Evolutionary conservation across 2,113 vertebrate genomes (phyloP).

Genomic region (Chaenocephalus aceratus): DNA sequence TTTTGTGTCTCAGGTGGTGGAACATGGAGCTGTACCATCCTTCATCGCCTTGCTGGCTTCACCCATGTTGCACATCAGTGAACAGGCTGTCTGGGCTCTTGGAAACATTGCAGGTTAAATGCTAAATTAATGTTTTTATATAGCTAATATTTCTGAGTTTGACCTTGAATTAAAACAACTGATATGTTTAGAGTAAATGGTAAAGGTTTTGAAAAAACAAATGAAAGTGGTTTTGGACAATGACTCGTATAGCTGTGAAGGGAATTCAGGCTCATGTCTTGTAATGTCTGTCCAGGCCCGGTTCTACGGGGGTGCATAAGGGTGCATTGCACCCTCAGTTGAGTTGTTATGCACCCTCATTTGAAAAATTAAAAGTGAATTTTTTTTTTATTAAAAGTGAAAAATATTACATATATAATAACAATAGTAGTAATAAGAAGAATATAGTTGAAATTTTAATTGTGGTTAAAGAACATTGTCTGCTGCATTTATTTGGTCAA

Average conservation of each 20-base stretch:
- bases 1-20: conserved; percentile 83
- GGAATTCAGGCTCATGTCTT: not conserved
- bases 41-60: conserved; percentile 89
- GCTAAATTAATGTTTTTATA: not conserved
- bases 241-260: not conserved
- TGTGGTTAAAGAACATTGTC: too few species aligned
- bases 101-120: conserved; percentile 93
- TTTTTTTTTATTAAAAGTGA: too few species aligned
- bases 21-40: conserved; percentile 88
- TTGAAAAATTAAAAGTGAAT: too few species aligned
- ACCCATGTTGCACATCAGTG: conserved; percentile 88
- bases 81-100: conserved; percentile 94
- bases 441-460: too few species aligned
- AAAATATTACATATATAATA: too few species aligned
- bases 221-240: not conserved
- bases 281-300: not conserved
- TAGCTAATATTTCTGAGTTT: not conserved
- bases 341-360: too few species aligned
- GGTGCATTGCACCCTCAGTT: too few species aligned
- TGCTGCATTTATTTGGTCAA: too few species aligned
- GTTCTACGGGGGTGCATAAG: too few species aligned
- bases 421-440: too few species aligned
- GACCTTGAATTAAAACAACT: not conserved
- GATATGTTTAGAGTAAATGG: not conserved
- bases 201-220: not conserved